A percentile compares a stretch with the other conserved stretches of the same genome.
These are phyloP conservation scores for Chrysolina americana DNA, from an alignment of 2,888 invertebrate genomes.

Conservation along the genomic window DNA sequence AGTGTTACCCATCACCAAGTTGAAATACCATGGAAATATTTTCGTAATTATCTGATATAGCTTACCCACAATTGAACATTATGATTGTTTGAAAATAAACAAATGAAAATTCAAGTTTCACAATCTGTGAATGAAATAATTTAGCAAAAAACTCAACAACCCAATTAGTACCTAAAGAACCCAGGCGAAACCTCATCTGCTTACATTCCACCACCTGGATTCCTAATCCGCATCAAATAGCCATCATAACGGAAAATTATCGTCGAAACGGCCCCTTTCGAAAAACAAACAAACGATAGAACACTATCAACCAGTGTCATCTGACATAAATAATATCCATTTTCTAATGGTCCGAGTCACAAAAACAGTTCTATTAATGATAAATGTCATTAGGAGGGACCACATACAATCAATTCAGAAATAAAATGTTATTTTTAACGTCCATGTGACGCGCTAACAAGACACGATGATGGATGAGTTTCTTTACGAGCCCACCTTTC, in stretches of 20 bases:
- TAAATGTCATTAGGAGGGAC: constrained; percentile 53
- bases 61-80: too few relatives aligned
- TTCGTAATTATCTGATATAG: too few relatives aligned
- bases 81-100: too few relatives aligned
- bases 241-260: constrained; percentile 11
- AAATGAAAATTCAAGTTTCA: too few relatives aligned
- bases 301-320: constrained; percentile 49
- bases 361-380: constrained; percentile 51
- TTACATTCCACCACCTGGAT: neutral
- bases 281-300: constrained; percentile 51
- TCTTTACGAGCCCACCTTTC: constrained; percentile 32
- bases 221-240: constrained; percentile 9
- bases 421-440: constrained; percentile 53
- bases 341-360: constrained; percentile 45
- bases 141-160: neutral
- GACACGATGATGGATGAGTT: constrained; percentile 55
- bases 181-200: neutral
- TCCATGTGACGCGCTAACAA: constrained; percentile 54
- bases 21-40: too few relatives aligned
- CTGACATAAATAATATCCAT: constrained; percentile 53
- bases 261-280: constrained; percentile 31
- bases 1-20: too few relatives aligned
- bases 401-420: constrained; percentile 49
- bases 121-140: too few relatives aligned
- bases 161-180: neutral